Conservation (phyloP, 2,113 vertebrate species). For the Centrocercus urophasianus region DNA sequence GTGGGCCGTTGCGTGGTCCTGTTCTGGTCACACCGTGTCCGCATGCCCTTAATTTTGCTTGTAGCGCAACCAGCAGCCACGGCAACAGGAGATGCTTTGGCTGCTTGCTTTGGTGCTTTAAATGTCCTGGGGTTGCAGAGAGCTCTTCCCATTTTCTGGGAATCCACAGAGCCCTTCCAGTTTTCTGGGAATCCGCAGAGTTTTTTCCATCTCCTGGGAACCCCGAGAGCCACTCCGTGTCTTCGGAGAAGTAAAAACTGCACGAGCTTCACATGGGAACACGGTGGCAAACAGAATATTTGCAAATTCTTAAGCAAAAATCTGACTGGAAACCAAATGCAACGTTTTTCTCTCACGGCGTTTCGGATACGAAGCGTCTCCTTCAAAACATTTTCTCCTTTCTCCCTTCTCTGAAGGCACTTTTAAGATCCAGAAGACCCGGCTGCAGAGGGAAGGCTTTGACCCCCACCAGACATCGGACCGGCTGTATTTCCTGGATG, state of each 20-base stretch:
- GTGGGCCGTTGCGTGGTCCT: neutral
- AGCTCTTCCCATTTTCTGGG: neutral
- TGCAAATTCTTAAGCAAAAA: neutral
- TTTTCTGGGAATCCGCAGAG: too few species aligned
- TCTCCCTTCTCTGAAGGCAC: slow-evolving; percentile 76
- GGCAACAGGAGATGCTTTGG: too few species aligned
- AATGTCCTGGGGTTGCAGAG: accelerated
- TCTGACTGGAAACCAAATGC: neutral
- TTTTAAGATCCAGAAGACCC: slow-evolving; percentile 90
- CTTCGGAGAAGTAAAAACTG: neutral
- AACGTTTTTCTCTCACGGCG: neutral
- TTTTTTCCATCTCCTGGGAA: too few species aligned
- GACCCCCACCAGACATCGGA: slow-evolving; percentile 79
- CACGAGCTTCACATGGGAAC: neutral
- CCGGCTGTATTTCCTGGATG: slow-evolving; percentile 85
- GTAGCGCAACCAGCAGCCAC: neutral
- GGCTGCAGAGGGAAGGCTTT: slow-evolving; percentile 84
- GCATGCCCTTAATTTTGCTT: neutral
- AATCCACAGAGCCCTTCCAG: too few species aligned
- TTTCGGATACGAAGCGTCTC: neutral
- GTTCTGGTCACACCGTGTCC: neutral
- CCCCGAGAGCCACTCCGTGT: accelerated
- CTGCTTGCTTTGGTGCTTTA: neutral
- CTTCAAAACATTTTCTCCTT: neutral
- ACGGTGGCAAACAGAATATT: too few species aligned